Conservation (phyloP, 2,113 vertebrate species). For the Lates calcarifer region DNA sequence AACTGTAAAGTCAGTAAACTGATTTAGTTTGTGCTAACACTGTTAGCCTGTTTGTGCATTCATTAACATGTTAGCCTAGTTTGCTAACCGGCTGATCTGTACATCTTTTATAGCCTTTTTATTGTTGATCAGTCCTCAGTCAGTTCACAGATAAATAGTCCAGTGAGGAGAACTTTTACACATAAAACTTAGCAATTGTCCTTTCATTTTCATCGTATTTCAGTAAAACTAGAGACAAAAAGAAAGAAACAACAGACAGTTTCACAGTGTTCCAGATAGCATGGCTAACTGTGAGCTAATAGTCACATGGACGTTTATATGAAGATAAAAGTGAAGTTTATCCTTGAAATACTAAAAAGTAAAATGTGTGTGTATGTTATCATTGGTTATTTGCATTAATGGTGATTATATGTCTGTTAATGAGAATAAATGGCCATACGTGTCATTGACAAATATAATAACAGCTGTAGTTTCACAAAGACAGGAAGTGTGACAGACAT, state of each 20-base stretch:
- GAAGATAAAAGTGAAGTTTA: not conserved
- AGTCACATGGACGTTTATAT: accelerated
- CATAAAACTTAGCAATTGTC: accelerated
- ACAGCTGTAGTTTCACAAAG: no score
- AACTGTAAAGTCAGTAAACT: not conserved
- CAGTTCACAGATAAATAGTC: not conserved
- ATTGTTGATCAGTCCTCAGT: not conserved
- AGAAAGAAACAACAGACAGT: no score
- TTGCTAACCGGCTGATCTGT: constrained; percentile 4
- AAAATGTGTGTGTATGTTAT: not conserved
- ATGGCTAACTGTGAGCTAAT: not conserved
- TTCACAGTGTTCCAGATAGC: no score
- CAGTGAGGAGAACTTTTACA: not conserved
- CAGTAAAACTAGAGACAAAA: not conserved
- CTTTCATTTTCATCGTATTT: not conserved
- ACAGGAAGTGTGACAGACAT: no score
- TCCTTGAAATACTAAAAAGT: not conserved
- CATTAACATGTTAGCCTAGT: constrained; percentile 29
- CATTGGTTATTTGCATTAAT: not conserved
- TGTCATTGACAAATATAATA: no score
- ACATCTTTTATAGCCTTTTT: not conserved
- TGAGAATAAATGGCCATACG: no score
- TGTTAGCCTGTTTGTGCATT: not conserved
- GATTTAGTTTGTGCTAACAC: not conserved
- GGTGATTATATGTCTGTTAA: not conserved